These are phyloP conservation scores for Listronotus oregonensis DNA, from an alignment of 1,140 invertebrate species.

Conservation along the genomic window DNA sequence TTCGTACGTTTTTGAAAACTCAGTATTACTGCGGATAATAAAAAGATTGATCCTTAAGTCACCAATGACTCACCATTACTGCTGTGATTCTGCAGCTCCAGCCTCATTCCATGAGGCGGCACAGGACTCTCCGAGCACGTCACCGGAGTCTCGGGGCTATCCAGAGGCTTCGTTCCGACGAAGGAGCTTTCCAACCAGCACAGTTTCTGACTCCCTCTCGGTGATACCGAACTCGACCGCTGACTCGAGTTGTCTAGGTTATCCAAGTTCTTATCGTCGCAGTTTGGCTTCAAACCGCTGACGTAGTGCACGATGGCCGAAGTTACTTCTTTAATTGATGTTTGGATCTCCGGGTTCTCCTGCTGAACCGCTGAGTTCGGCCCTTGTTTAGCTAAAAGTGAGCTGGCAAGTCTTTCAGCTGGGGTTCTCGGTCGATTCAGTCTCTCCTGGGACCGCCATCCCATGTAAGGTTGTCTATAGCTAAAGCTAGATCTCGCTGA, in stretches of 20 bases:
- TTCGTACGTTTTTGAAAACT: no score
- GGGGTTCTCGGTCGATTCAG: constrained; percentile 77
- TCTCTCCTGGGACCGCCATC: constrained; percentile 87
- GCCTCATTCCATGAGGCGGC: constrained; percentile 57
- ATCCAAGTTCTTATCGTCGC: constrained; percentile 33
- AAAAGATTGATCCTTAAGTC: constrained; percentile 40
- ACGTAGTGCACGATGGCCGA: constrained; percentile 93
- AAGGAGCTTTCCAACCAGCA: constrained; percentile 93
- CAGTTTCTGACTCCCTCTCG: constrained; percentile 62
- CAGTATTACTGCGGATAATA: no score
- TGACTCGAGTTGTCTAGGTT: constrained; percentile 42
- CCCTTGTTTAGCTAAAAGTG: constrained; percentile 61
- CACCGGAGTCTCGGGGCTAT: constrained; percentile 81
- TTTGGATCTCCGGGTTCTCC: constrained; percentile 79
- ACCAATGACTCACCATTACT: constrained; percentile 67
- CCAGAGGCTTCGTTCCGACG: constrained; percentile 80
- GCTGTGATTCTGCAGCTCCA: constrained; percentile 59
- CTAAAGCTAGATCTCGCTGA: constrained; percentile 66
- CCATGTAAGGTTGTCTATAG: constrained; percentile 80
- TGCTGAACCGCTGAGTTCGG: constrained; percentile 45
- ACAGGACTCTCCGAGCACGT: constrained; percentile 58
- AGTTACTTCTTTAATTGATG: constrained; percentile 89
- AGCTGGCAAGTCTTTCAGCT: constrained; percentile 76
- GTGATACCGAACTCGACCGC: constrained; percentile 49
- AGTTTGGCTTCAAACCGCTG: constrained; percentile 70